phyloP scores from a whole-genome alignment of 2,888 invertebrate species.

The Ochropleura leucogaster region DNA sequence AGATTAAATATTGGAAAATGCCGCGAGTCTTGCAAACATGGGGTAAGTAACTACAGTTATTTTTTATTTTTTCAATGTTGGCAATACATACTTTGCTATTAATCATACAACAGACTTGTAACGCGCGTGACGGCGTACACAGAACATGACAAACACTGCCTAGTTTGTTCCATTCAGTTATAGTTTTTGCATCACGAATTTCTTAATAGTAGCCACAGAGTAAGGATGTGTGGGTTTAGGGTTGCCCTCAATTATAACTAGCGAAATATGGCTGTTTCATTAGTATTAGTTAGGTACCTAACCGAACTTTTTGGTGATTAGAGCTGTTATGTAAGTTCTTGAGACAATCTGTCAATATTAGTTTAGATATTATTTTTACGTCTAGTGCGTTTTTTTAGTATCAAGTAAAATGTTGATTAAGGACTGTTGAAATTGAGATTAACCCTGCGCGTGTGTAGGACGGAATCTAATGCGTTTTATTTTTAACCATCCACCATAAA shows the following conservation, averaged over 20 bases:
- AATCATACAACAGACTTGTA: conserved; percentile 47
- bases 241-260: neutral
- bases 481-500: too few relatives aligned
- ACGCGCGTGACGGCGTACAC: conserved; percentile 19
- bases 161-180: too few relatives aligned
- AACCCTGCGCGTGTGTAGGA: neutral
- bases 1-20: conserved; percentile 51
- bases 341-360: neutral
- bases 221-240: too few relatives aligned
- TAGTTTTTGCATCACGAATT: neutral
- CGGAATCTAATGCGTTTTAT: too few relatives aligned
- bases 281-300: neutral
- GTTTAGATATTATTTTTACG: neutral
- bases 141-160: neutral
- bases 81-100: neutral
- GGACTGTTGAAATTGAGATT: neutral
- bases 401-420: neutral
- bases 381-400: neutral
- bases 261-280: neutral
- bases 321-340: neutral
- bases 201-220: neutral
- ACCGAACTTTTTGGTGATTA: neutral
- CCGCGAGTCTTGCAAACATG: conserved; percentile 17
- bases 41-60: conserved; percentile 27
- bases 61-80: neutral